Percentiles rank a stretch among this genome's conserved stretches.
phyloP scores from a whole-genome alignment of 2,113 vertebrate species.

The Enhydra lutris region DNA sequence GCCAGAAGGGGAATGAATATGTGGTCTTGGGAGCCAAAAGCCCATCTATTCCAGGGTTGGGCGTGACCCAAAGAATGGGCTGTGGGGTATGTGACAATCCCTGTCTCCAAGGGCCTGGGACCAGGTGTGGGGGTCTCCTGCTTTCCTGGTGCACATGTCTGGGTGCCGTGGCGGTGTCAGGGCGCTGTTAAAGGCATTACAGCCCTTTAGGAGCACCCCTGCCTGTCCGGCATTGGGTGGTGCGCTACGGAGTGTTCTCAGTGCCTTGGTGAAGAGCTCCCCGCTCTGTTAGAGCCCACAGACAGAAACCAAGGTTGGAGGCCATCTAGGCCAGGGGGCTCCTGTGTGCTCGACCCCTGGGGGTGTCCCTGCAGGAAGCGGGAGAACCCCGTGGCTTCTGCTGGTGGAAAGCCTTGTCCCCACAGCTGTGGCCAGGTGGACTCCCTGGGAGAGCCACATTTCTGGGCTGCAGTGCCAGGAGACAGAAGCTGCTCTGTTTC shows the following conservation, averaged over 20 bases:
- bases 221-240: rapidly evolving
- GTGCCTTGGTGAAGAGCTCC: no score
- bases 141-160: rapidly evolving
- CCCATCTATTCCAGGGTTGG: neutral
- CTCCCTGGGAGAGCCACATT: neutral
- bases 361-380: no score
- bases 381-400: neutral
- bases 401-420: neutral
- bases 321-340: neutral
- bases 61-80: neutral
- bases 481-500: neutral
- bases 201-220: neutral
- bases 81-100: neutral
- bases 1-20: neutral
- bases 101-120: neutral
- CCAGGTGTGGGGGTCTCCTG: neutral
- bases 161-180: neutral
- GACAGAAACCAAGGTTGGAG: neutral
- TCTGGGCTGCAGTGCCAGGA: neutral
- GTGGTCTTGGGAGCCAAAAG: neutral
- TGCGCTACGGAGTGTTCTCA: rapidly evolving
- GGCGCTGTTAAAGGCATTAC: neutral
- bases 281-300: neutral
- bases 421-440: neutral
- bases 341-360: neutral